phyloP scores from a whole-genome alignment of 2,888 invertebrate genomes.

The Julus scandinavius region DNA sequence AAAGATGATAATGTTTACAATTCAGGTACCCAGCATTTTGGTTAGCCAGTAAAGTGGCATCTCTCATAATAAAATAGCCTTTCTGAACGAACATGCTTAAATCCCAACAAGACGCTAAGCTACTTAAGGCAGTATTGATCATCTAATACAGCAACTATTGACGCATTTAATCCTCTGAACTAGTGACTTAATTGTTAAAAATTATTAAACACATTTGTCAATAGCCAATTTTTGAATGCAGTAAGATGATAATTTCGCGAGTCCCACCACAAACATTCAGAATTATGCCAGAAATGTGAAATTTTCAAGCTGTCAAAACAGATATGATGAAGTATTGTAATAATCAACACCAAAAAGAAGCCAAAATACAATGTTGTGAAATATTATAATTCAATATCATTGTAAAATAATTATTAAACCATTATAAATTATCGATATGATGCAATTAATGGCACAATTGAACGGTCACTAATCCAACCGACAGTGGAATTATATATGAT shows the following conservation, averaged over 20 bases:
- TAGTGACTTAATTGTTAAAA: not conserved
- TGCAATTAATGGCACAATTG: no score
- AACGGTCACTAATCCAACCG: no score
- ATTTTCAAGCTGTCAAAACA: not conserved
- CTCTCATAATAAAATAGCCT: conserved; percentile 16
- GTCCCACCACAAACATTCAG: no score
- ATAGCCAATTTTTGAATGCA: not conserved
- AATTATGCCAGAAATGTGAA: no score
- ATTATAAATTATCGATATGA: no score
- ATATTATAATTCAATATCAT: no score
- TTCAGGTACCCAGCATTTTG: conserved; percentile 21
- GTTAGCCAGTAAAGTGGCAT: not conserved
- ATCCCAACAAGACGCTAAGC: not conserved
- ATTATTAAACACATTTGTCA: not conserved
- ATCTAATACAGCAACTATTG: conserved; percentile 11
- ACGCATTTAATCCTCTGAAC: not conserved
- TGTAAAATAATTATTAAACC: no score
- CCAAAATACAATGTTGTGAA: no score
- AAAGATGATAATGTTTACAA: conserved; percentile 17
- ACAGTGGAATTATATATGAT: not conserved
- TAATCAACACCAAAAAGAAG: not conserved
- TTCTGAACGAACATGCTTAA: conserved; percentile 2
- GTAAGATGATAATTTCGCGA: no score
- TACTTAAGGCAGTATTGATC: conserved; percentile 8
- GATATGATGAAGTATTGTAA: no score